Conservation (phyloP, 2,113 vertebrate species). For the Azemiops feae region DNA sequence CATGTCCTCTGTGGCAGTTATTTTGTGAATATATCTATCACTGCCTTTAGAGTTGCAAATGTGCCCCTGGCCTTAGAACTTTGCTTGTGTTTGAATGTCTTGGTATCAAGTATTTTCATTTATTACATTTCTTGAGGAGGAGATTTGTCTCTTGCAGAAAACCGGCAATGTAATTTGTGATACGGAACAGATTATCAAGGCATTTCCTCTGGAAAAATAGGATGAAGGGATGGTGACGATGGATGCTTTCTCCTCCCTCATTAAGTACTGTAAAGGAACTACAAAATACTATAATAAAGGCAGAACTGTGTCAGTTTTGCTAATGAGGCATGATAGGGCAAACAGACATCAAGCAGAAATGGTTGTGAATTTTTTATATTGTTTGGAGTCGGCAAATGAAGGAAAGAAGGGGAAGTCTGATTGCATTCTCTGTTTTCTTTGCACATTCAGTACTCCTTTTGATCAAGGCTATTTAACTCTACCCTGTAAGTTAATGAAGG, state of each 20-base stretch:
- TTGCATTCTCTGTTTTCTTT: not conserved
- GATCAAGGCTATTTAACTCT: not conserved
- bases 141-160: not conserved
- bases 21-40: not conserved
- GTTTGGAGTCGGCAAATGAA: not conserved
- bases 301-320: not conserved
- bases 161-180: not conserved
- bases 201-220: not conserved
- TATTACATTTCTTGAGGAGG: not conserved
- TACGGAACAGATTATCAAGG: not conserved
- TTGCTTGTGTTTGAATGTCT: not conserved
- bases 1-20: not conserved
- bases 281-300: not conserved
- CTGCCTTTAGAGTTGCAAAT: not conserved
- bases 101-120: not conserved
- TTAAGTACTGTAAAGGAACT: not conserved
- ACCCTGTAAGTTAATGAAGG: not conserved
- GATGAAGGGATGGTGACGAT: too few species aligned
- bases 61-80: not conserved
- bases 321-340: not conserved
- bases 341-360: not conserved
- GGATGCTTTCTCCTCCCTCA: not conserved
- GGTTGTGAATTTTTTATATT: not conserved
- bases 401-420: not conserved
- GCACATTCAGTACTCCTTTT: not conserved